Evolutionary conservation across 2,113 vertebrate genomes (phyloP).

Genomic region (Oreochromis niloticus): DNA sequence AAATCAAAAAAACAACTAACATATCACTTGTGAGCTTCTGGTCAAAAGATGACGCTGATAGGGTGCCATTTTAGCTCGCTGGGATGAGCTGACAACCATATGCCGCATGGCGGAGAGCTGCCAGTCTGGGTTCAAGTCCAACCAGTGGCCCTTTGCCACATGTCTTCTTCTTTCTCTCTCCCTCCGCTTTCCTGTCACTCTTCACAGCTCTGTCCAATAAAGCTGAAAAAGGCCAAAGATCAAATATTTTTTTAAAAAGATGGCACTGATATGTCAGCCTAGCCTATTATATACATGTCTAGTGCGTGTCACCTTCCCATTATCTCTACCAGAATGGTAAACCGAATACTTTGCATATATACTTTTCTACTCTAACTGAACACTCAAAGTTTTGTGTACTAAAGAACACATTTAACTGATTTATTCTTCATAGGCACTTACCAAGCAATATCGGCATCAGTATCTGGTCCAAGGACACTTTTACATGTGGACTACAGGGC

Average conservation of each 20-base stretch:
- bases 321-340: not conserved
- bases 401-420: not conserved
- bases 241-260: rapidly evolving
- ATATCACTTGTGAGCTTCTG: not conserved
- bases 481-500: not conserved
- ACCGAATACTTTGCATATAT: not conserved
- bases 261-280: not conserved
- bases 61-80: not conserved
- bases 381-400: not conserved
- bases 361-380: not conserved
- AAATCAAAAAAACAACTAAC: not conserved
- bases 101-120: not conserved
- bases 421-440: not conserved
- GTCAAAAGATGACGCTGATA: not conserved
- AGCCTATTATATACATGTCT: not conserved
- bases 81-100: not conserved
- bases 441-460: not conserved
- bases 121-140: not conserved
- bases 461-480: not conserved
- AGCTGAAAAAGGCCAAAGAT: not conserved
- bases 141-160: not conserved
- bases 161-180: not conserved
- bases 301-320: not conserved
- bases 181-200: not conserved
- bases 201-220: not conserved